Conservation (phyloP, 2,888 invertebrate species). For the Cancer borealis region DNA sequence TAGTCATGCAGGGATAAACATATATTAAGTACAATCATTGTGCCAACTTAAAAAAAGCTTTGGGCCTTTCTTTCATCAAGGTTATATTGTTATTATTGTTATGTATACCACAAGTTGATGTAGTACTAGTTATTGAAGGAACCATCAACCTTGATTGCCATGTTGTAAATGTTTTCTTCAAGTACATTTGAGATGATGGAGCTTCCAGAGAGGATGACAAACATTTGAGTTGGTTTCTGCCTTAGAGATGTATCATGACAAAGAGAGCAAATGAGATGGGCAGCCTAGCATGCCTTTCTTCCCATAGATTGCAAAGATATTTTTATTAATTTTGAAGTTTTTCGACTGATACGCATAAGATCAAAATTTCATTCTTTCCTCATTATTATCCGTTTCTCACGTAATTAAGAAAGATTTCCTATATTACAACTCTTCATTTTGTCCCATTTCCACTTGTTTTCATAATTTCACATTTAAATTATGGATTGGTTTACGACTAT, state of each 20-base stretch:
- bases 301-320: too few species aligned
- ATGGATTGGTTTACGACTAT: not conserved
- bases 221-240: not conserved
- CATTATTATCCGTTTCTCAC: too few species aligned
- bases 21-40: not conserved
- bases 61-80: not conserved
- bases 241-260: not conserved
- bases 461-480: not conserved
- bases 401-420: too few species aligned
- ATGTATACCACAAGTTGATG: not conserved
- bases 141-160: not conserved
- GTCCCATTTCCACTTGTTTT: not conserved
- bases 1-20: not conserved
- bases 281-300: too few species aligned
- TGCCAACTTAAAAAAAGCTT: not conserved
- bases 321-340: too few species aligned
- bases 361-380: too few species aligned
- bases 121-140: not conserved
- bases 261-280: too few species aligned
- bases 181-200: not conserved
- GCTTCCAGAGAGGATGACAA: not conserved
- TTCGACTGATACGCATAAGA: too few species aligned
- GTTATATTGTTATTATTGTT: not conserved
- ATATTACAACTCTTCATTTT: too few species aligned
- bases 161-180: not conserved